These are phyloP conservation scores for Tetragonula clypearis DNA, from an alignment of 1,140 invertebrate genomes.

Conservation along the genomic window DNA sequence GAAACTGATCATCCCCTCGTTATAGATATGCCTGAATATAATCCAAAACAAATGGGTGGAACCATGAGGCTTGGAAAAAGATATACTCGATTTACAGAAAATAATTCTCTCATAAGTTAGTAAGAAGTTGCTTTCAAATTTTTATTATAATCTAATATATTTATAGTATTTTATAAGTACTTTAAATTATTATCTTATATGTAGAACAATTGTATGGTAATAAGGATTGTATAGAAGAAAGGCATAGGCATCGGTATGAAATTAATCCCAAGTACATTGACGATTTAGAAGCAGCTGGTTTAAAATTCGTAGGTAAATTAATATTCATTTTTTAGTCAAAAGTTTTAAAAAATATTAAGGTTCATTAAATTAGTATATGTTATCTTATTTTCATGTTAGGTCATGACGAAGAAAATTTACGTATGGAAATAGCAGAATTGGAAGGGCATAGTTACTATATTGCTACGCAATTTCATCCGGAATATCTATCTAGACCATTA, in stretches of 20 bases:
- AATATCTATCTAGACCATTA: slow-evolving; percentile 96
- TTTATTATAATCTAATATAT: not conserved
- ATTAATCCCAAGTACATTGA: slow-evolving; percentile 95
- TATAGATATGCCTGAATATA: slow-evolving; percentile 99
- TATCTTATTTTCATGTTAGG: slow-evolving; percentile 70
- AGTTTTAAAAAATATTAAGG: not conserved
- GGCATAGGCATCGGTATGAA: slow-evolving; percentile 98
- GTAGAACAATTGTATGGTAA: slow-evolving; percentile 93
- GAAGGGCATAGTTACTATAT: slow-evolving; percentile 95
- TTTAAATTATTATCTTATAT: slow-evolving; percentile 67
- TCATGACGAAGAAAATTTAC: slow-evolving; percentile 86
- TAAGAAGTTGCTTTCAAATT: slow-evolving; percentile 20
- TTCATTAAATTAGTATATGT: not conserved
- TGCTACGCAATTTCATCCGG: slow-evolving; percentile 98
- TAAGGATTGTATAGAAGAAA: slow-evolving; percentile 92
- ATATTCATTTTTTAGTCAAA: not conserved
- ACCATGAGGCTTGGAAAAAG: slow-evolving; percentile 98
- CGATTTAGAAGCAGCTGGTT: slow-evolving; percentile 90
- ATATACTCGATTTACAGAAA: slow-evolving; percentile 89
- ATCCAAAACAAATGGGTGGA: slow-evolving; percentile 95
- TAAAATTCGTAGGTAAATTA: slow-evolving; percentile 93
- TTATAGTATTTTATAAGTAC: slow-evolving; percentile 1
- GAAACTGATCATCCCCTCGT: slow-evolving; percentile 90
- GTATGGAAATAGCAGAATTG: slow-evolving; percentile 94
- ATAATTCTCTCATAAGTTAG: slow-evolving; percentile 87